Percentiles rank a stretch among this genome's conserved stretches.
These are phyloP conservation scores for Eupeodes luniger DNA, from an alignment of 2,888 invertebrate genomes.

Conservation along the genomic window DNA sequence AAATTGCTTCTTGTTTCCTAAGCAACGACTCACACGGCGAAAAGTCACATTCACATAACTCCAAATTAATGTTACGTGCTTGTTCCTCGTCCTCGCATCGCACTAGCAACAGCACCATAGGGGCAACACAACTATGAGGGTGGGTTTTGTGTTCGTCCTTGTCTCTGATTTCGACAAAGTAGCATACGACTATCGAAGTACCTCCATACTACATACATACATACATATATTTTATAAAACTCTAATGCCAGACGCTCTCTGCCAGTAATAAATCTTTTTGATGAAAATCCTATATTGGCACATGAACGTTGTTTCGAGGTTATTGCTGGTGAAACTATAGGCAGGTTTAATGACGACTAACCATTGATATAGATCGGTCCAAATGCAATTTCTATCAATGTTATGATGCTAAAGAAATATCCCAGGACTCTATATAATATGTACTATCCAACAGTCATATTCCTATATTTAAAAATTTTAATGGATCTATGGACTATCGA, in stretches of 20 bases:
- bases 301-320: constrained; percentile 28
- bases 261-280: constrained; percentile 43
- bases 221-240: constrained; percentile 46
- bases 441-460: background rate
- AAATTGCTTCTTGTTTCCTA: constrained; percentile 7
- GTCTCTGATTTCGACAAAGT: constrained; percentile 37
- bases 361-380: constrained; percentile 41
- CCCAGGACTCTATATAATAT: background rate
- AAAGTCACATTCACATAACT: constrained; percentile 30
- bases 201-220: no score
- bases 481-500: constrained; percentile 33
- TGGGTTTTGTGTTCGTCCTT: background rate
- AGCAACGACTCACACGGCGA: constrained; percentile 1
- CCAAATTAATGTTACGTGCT: constrained; percentile 55
- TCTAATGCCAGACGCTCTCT: constrained; percentile 29
- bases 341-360: constrained; percentile 31
- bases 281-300: constrained; percentile 69
- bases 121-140: background rate
- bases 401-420: constrained; percentile 28
- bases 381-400: constrained; percentile 44
- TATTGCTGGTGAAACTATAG: constrained; percentile 46
- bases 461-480: background rate
- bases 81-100: background rate
- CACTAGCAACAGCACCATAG: background rate
- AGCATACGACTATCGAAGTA: constrained; percentile 24